Evolutionary conservation across 2,888 invertebrate species (phyloP).

Genomic region (Mythimna albipuncta): DNA sequence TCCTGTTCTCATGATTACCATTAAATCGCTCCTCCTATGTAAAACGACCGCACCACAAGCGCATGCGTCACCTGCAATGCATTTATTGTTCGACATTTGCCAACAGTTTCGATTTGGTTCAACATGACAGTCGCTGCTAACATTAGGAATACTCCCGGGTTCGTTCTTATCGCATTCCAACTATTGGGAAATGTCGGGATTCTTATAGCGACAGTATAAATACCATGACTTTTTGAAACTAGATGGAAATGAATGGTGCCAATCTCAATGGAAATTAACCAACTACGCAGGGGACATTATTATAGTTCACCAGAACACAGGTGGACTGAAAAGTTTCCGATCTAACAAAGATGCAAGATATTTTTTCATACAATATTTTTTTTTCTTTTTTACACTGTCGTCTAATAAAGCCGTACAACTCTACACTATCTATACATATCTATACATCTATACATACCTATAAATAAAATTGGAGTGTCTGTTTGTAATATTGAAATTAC

Average conservation of each 20-base stretch:
- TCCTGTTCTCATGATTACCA: too few relatives aligned
- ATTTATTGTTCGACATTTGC: conserved; percentile 67
- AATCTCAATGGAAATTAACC: neutral
- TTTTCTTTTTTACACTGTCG: too few relatives aligned
- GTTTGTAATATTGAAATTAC: too few relatives aligned
- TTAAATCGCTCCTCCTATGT: conserved; percentile 33
- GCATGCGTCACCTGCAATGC: conserved; percentile 61
- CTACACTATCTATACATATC: too few relatives aligned
- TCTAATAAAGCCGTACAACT: too few relatives aligned
- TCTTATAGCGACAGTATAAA: neutral
- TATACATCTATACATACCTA: too few relatives aligned
- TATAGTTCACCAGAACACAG: too few relatives aligned
- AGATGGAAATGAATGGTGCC: neutral
- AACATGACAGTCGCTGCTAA: conserved; percentile 56
- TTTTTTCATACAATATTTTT: too few relatives aligned
- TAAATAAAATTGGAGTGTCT: too few relatives aligned
- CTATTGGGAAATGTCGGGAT: conserved; percentile 11
- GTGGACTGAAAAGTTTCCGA: too few relatives aligned
- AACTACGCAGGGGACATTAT: neutral
- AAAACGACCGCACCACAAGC: neutral
- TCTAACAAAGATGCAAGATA: too few relatives aligned
- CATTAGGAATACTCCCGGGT: conserved; percentile 42
- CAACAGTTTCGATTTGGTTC: conserved; percentile 61
- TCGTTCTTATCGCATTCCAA: conserved; percentile 42
- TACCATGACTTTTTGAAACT: neutral